Percentiles rank a stretch among this genome's conserved stretches.
phyloP scores from a whole-genome alignment of 2,113 vertebrate genomes.

The Rafetus swinhoei region DNA sequence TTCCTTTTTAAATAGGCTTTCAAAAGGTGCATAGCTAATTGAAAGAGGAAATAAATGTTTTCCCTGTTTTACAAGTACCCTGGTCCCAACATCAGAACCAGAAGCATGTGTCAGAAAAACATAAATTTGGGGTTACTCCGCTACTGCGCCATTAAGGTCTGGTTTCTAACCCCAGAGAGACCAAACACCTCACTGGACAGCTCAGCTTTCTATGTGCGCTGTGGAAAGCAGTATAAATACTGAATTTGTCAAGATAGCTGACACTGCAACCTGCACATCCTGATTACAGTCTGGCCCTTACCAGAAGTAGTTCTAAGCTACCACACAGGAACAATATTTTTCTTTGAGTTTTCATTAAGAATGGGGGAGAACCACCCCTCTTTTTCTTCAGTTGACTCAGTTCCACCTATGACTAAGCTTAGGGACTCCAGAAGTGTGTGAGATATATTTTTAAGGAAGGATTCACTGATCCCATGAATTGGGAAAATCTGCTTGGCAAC shows the following conservation, averaged over 20 bases:
- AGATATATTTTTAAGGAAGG: too few species aligned
- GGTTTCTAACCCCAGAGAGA: neutral
- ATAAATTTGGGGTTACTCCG: neutral
- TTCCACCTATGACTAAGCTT: neutral
- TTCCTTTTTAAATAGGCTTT: neutral
- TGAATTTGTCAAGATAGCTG: conserved; percentile 60
- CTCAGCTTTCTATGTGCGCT: conserved; percentile 44
- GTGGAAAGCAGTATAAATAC: conserved; percentile 48
- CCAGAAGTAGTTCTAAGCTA: conserved; percentile 57
- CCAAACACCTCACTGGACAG: conserved; percentile 26
- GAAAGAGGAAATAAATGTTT: neutral
- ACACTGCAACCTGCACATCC: conserved; percentile 42
- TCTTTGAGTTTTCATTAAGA: neutral
- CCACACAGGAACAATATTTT: conserved; percentile 36
- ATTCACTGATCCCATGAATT: too few species aligned
- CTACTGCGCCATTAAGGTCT: neutral
- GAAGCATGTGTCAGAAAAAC: neutral
- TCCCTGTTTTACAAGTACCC: neutral
- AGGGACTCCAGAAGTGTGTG: neutral
- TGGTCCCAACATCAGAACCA: conserved; percentile 5
- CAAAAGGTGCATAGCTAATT: neutral
- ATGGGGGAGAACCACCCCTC: too few species aligned
- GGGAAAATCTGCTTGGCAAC: too few species aligned
- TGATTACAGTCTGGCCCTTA: conserved; percentile 69
- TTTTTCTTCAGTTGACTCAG: conserved; percentile 21